These are phyloP conservation scores for Crenichthys baileyi DNA, from an alignment of 2,797 vertebrate genomes.

Conservation along the genomic window DNA sequence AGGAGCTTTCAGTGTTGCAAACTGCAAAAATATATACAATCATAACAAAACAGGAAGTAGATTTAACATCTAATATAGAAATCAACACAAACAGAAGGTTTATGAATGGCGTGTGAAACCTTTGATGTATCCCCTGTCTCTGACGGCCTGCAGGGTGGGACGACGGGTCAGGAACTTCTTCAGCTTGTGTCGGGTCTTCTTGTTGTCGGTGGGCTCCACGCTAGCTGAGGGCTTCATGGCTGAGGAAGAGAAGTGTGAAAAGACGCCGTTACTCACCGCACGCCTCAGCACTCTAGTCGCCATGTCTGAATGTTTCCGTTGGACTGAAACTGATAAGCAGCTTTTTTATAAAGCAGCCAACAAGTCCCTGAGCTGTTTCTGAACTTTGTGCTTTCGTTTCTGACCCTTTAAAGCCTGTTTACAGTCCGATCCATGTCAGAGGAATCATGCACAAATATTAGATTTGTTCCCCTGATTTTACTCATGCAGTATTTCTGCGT, in stretches of 20 bases:
- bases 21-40: too few relatives aligned
- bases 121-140: constrained; percentile 98
- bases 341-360: constrained; percentile 13
- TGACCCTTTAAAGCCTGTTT: neutral
- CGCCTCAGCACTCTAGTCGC: constrained; percentile 19
- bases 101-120: constrained; percentile 61
- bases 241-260: constrained; percentile 57
- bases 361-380: neutral
- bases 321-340: constrained; percentile 11
- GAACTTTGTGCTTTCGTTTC: constrained; percentile 17
- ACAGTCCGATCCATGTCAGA: neutral
- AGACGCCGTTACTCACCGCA: constrained; percentile 26
- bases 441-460: neutral
- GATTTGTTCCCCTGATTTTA: neutral
- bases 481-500: neutral
- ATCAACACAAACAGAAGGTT: neutral
- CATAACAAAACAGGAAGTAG: neutral
- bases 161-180: constrained; percentile 96
- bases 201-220: constrained; percentile 90
- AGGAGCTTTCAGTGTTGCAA: neutral
- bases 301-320: constrained; percentile 10
- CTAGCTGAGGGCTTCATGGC: constrained; percentile 86
- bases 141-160: constrained; percentile 93
- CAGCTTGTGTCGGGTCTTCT: constrained; percentile 95
- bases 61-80: neutral